phyloP scores from a whole-genome alignment of 2,888 invertebrate species.

The Eristalinus sepulchralis region DNA sequence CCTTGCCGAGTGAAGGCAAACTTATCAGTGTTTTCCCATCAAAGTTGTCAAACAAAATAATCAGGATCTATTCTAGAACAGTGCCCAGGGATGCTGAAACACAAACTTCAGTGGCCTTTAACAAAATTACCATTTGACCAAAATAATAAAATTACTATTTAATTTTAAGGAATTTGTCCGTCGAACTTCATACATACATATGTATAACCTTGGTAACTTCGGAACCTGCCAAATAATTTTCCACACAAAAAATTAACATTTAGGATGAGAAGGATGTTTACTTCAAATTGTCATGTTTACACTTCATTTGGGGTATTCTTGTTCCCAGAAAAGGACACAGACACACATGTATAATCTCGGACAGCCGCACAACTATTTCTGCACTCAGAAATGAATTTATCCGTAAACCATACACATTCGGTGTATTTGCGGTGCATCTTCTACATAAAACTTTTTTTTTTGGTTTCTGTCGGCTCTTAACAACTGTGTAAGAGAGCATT shows the following conservation, averaged over 20 bases:
- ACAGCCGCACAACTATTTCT: not conserved
- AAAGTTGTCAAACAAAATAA: too few relatives aligned
- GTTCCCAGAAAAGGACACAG: not conserved
- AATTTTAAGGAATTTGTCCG: too few relatives aligned
- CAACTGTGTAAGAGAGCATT: constrained; percentile 40
- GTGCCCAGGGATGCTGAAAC: too few relatives aligned
- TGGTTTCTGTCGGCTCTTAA: constrained; percentile 40
- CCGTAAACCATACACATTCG: constrained; percentile 43
- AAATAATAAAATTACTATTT: too few relatives aligned
- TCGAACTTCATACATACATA: too few relatives aligned
- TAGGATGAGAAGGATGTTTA: not conserved
- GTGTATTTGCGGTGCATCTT: constrained; percentile 55
- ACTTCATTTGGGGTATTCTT: constrained; percentile 26
- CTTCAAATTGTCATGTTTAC: constrained; percentile 17
- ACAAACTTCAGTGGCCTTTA: too few relatives aligned
- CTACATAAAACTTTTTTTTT: constrained; percentile 51
- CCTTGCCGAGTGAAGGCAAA: too few relatives aligned
- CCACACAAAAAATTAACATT: not conserved
- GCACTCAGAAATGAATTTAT: constrained; percentile 48
- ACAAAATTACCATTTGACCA: too few relatives aligned
- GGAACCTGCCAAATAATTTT: constrained; percentile 1
- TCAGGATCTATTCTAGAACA: too few relatives aligned
- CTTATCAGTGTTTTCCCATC: too few relatives aligned
- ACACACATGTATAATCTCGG: constrained; percentile 5
- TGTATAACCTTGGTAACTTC: too few relatives aligned